Base-by-base conservation (phyloP, 2,888 invertebrate genomes). In the Meteorus colon region DNA sequence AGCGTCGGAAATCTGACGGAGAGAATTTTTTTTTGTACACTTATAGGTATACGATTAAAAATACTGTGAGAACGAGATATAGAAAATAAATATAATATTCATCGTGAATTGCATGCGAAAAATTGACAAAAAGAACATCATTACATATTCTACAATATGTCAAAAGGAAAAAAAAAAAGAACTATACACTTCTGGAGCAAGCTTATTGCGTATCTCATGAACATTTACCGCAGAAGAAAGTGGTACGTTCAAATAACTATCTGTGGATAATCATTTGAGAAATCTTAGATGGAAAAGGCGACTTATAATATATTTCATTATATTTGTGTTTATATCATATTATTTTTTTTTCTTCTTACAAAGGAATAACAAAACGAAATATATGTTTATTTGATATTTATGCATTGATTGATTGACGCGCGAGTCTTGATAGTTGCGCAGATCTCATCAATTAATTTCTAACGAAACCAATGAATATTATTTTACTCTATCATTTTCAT, bases 11-110 rank as follows among this genome's bases (percentile, higher is more conserved):
- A 75, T 80, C 77, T 75, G 65, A 74, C 77, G 77, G 60, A 77
- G 78, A 71, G 77, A 66, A 74, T 69, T 73, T 73, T 27, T 60
- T 60, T 81, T 79, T 77, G 78, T 81, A 80, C 72, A 77, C 69
- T 78, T 59, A 60, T 63, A 65, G 48, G 68, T 78, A 66, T 41
- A 63, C 31, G 55, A 68, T 51, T 62, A 76, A 74, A 68, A 77
- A 78, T 78, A 80, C 74, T 77, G 74, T 78, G 74, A 74, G 68
- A 77, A 77, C 70, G 63, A 59, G 29, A 63, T 37, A 74, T 41
- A 37, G 27, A 69, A 78, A 81, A 82, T 83, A 81, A 81, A 83
- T 82, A 83, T 72, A 80, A 79, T 78, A 79, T 79, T 73, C 74
- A 82, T 77, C 77, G 78, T 81, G 80, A 76, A 78, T 71, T 76